Conservation (phyloP, 2,113 vertebrate species). For the Mesocricetus auratus region DNA sequence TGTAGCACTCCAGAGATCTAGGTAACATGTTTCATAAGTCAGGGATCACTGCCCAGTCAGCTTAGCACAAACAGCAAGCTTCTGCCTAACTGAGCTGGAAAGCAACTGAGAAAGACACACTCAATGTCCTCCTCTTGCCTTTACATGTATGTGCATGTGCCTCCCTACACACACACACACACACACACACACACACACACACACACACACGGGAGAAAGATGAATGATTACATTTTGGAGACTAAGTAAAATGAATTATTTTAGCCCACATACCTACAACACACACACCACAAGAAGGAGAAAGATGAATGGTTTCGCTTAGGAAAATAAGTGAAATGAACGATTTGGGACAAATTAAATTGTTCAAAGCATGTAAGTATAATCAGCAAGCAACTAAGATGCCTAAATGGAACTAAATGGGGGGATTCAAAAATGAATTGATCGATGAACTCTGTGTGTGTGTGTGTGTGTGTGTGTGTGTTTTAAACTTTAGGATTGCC, state of each 20-base stretch:
- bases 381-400: not conserved
- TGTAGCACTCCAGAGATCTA: not conserved
- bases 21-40: not conserved
- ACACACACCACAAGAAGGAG: not conserved
- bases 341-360: not conserved
- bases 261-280: not conserved
- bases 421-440: not conserved
- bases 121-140: not conserved
- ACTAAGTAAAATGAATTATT: no score
- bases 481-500: not conserved
- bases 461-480: not conserved
- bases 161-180: not conserved
- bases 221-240: no score
- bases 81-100: not conserved
- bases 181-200: not conserved
- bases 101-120: not conserved
- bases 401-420: not conserved
- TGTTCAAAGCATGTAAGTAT: not conserved
- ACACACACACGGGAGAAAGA: no score
- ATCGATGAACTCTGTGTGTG: not conserved
- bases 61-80: not conserved
- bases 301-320: not conserved
- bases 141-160: not conserved
- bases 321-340: not conserved
- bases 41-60: no score